A percentile compares a stretch with the other conserved stretches of the same genome.
These are phyloP conservation scores for Equus quagga DNA, from an alignment of 2,113 vertebrate species.

Conservation along the genomic window DNA sequence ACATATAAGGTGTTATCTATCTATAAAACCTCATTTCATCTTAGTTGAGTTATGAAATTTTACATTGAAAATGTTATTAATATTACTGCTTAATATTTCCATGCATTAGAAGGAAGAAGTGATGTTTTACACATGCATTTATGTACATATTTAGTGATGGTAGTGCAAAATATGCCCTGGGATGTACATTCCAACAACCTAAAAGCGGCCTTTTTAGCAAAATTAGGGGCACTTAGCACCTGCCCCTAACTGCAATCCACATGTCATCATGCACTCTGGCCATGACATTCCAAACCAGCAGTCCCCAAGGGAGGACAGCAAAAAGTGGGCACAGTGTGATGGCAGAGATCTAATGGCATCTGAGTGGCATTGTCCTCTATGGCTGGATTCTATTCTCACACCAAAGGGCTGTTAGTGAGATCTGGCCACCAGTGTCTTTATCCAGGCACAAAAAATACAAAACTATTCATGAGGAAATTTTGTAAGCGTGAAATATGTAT, in stretches of 20 bases:
- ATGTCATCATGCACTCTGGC: not conserved
- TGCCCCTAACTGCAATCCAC: not conserved
- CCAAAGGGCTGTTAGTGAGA: constrained; percentile 15
- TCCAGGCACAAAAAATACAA: not conserved
- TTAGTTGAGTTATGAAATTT: constrained; percentile 27
- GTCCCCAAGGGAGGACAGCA: not conserved
- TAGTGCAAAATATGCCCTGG: not conserved
- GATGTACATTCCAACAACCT: not conserved
- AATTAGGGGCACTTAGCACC: not conserved
- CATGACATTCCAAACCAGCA: not conserved
- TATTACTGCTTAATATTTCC: constrained; percentile 22
- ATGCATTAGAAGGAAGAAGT: not conserved
- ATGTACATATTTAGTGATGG: not conserved
- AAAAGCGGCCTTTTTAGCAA: not conserved
- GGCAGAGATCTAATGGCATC: not conserved
- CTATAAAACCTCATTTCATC: not conserved
- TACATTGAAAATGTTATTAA: constrained; percentile 45
- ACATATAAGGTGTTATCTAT: not conserved
- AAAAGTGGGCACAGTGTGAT: not conserved
- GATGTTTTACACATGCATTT: not conserved
- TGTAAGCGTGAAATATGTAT: not conserved
- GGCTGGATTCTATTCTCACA: not conserved
- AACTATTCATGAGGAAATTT: not conserved
- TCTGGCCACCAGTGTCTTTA: not conserved
- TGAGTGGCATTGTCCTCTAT: not conserved